Percentiles rank a stretch among this genome's conserved stretches.
phyloP scores from a whole-genome alignment of 1,140 invertebrate genomes.

The Psix sp. region DNA sequence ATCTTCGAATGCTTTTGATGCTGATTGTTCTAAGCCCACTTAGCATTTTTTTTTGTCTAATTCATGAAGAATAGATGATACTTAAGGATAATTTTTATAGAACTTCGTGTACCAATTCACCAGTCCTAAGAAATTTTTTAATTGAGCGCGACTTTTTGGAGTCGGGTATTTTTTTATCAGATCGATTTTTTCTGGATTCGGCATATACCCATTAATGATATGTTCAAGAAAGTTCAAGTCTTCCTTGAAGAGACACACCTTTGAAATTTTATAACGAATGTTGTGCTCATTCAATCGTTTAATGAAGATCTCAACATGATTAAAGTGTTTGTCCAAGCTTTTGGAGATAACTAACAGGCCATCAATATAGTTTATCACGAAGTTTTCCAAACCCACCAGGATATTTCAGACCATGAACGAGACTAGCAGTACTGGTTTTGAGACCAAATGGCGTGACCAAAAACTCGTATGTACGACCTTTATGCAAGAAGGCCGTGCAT shows the following conservation, averaged over 20 bases:
- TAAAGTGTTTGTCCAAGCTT: conserved; percentile 46
- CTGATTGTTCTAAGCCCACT: not conserved
- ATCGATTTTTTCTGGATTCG: conserved; percentile 20
- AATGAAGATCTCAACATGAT: conserved; percentile 12
- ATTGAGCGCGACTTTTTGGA: conserved; percentile 63
- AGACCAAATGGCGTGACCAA: conserved; percentile 64
- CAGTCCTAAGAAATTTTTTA: conserved; percentile 71
- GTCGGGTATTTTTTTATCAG: conserved; percentile 18
- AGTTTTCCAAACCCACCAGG: conserved; percentile 11
- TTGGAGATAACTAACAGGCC: conserved; percentile 50
- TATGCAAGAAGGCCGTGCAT: conserved; percentile 66
- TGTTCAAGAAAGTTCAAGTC: conserved; percentile 18
- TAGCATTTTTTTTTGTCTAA: not conserved
- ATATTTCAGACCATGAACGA: conserved; percentile 44
- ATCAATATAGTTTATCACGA: conserved; percentile 52
- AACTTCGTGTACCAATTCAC: conserved; percentile 72
- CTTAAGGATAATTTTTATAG: conserved; percentile 51
- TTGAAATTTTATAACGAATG: conserved; percentile 11
- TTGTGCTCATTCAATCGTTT: conserved; percentile 4
- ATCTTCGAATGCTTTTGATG: not conserved
- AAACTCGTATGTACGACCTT: conserved; percentile 63
- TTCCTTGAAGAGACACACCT: conserved; percentile 1
- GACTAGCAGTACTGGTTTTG: conserved; percentile 63
- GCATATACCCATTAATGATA: conserved; percentile 1
- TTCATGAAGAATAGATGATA: conserved; percentile 1